phyloP scores from a whole-genome alignment of 2,113 vertebrate genomes.

The Pelodiscus sinensis region DNA sequence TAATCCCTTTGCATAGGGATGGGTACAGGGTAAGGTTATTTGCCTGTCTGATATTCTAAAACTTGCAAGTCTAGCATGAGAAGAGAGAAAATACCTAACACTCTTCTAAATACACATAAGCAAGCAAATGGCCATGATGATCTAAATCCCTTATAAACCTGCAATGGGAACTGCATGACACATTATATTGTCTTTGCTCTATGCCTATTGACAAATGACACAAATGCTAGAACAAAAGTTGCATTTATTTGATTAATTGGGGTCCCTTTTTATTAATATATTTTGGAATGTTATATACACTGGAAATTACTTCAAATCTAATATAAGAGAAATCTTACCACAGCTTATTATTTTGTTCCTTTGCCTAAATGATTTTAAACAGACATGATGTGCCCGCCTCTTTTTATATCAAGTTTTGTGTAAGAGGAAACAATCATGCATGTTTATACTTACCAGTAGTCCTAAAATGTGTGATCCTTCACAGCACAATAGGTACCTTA shows the following conservation, averaged over 20 bases:
- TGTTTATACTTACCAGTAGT: not conserved
- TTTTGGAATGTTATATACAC: not conserved
- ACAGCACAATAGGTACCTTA: not conserved
- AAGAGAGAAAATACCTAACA: not conserved
- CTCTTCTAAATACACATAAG: not conserved
- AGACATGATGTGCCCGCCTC: not conserved
- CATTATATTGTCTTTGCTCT: not conserved
- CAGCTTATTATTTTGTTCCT: not conserved
- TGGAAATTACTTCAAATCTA: not conserved
- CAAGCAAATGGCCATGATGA: not conserved
- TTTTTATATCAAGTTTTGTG: not conserved
- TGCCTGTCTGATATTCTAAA: not conserved
- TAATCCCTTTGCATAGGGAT: not conserved
- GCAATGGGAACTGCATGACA: not conserved
- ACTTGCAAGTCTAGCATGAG: not conserved
- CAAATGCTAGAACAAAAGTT: rapidly evolving
- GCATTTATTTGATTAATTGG: not conserved
- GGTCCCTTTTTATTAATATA: not conserved
- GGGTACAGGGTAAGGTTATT: not conserved
- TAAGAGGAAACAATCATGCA: not conserved
- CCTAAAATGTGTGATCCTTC: not conserved
- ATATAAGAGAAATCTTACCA: not conserved
- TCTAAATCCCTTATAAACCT: not conserved
- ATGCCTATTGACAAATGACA: rapidly evolving
- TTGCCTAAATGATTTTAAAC: not conserved